Conservation (phyloP, 1,140 invertebrate species). For the Drosophila repleta region DNA sequence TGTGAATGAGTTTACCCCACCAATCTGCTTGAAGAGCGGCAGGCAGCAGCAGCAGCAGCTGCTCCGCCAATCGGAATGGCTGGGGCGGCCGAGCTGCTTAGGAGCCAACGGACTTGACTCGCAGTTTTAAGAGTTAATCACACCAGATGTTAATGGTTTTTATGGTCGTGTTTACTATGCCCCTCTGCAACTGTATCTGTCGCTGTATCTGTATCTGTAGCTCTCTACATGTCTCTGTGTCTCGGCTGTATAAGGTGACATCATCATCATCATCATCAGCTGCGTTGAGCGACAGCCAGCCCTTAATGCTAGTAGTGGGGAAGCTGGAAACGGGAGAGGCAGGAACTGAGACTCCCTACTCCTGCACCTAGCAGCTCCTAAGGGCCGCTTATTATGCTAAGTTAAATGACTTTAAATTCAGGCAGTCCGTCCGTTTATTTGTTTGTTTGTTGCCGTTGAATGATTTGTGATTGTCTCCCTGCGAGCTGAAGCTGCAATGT, state of each 20-base stretch:
- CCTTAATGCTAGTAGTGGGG: too few relatives aligned
- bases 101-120: conserved; percentile 42
- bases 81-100: conserved; percentile 47
- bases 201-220: background rate
- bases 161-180: conserved; percentile 74
- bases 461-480: conserved; percentile 60
- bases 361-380: conserved; percentile 25
- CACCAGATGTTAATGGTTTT: conserved; percentile 83
- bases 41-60: conserved; percentile 21
- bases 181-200: conserved; percentile 24
- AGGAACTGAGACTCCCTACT: conserved; percentile 2
- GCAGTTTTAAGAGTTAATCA: conserved; percentile 77
- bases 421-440: conserved; percentile 27
- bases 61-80: conserved; percentile 37
- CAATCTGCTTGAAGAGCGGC: background rate
- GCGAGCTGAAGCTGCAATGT: conserved; percentile 15
- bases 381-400: conserved; percentile 26
- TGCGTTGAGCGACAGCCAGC: conserved; percentile 30
- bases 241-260: conserved; percentile 57
- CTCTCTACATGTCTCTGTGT: conserved; percentile 5
- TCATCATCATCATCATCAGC: conserved; percentile 69
- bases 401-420: conserved; percentile 51
- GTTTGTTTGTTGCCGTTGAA: conserved; percentile 56
- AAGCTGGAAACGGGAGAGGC: background rate
- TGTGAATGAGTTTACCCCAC: conserved; percentile 61